Evolutionary conservation across 1,140 invertebrate species (phyloP).

Genomic region (Cepaea nemoralis): DNA sequence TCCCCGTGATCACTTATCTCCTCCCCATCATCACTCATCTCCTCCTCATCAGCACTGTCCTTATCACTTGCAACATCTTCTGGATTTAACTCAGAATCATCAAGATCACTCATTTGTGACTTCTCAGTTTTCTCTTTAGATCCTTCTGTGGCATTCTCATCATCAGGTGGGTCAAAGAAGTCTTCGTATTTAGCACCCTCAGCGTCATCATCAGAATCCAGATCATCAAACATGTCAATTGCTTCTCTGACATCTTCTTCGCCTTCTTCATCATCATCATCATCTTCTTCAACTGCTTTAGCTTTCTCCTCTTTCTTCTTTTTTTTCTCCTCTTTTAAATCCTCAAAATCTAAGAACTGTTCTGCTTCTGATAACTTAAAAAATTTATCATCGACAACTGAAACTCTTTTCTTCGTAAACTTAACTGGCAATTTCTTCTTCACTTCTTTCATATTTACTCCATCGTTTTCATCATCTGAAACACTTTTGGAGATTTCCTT

Average conservation of each 20-base stretch:
- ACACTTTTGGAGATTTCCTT: conserved; percentile 37
- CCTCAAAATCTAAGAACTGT: conserved; percentile 84
- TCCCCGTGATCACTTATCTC: background rate
- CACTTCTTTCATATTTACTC: conserved; percentile 39
- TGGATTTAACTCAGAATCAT: too few relatives aligned
- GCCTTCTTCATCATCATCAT: conserved; percentile 74
- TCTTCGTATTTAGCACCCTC: conserved; percentile 73
- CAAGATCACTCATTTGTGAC: background rate
- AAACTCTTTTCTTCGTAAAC: conserved; percentile 36
- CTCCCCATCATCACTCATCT: conserved; percentile 37
- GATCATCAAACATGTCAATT: conserved; percentile 58
- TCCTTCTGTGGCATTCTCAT: conserved; percentile 50
- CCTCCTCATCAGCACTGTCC: conserved; percentile 28
- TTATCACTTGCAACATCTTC: too few relatives aligned
- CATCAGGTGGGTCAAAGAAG: conserved; percentile 69
- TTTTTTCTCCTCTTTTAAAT: conserved; percentile 78
- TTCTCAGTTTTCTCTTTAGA: conserved; percentile 50
- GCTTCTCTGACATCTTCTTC: conserved; percentile 70
- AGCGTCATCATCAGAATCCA: conserved; percentile 56
- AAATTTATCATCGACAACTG: conserved; percentile 87
- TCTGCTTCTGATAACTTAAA: conserved; percentile 91
- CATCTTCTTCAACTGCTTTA: conserved; percentile 70
- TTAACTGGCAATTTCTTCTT: conserved; percentile 29
- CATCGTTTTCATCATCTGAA: conserved; percentile 41
- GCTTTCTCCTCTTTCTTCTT: conserved; percentile 56